Conservation (phyloP, 2,113 vertebrate species). For the Sapayoa aenigma region DNA sequence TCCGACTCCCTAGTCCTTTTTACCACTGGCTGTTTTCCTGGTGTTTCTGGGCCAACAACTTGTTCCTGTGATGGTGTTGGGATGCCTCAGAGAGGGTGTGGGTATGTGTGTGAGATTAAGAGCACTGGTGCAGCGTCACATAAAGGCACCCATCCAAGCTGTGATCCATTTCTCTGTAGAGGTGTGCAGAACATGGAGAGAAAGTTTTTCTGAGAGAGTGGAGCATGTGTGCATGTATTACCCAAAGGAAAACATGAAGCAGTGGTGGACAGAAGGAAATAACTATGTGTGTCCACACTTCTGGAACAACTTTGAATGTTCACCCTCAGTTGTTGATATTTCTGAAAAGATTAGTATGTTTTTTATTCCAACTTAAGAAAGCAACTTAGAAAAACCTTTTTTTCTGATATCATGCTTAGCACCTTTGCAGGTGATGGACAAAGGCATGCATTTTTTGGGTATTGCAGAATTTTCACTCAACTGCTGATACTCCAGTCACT, state of each 20-base stretch:
- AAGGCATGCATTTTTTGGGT: not conserved
- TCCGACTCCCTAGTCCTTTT: not conserved
- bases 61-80: not conserved
- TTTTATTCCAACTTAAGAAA: not conserved
- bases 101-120: not conserved
- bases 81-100: rapidly evolving
- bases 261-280: not conserved
- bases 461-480: not conserved
- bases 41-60: not conserved
- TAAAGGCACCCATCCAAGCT: not conserved
- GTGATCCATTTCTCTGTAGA: not conserved
- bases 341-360: not conserved
- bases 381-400: not conserved
- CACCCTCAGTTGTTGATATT: not conserved
- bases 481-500: rapidly evolving
- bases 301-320: not conserved
- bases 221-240: not conserved
- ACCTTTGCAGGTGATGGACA: not conserved
- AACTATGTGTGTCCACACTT: rapidly evolving
- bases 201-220: not conserved
- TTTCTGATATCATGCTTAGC: not conserved
- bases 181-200: not conserved
- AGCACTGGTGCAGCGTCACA: not conserved
- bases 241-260: not conserved
- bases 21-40: not conserved